Conservation (phyloP, 2,888 invertebrate species). For the Torymus auratus region DNA sequence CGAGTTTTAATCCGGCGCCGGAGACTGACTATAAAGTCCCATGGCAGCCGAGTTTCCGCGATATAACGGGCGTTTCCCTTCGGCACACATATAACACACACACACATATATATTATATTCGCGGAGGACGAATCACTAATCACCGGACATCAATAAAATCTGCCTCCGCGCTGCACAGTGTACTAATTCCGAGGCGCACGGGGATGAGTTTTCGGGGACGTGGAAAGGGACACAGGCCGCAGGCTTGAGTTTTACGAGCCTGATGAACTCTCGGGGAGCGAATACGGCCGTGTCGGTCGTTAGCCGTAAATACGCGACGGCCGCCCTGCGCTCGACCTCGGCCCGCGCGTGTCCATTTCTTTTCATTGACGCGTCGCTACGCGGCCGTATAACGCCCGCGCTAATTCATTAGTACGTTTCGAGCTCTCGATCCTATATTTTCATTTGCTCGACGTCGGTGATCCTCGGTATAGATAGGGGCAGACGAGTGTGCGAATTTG, state of each 20-base stretch:
- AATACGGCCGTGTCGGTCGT: conserved; percentile 55
- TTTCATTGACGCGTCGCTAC: conserved; percentile 48
- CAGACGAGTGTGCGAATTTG: no score
- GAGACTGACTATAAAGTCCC: conserved; percentile 9
- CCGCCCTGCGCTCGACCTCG: conserved; percentile 19
- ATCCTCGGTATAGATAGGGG: no score
- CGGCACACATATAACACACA: background rate
- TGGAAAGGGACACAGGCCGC: no score
- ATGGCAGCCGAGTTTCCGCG: background rate
- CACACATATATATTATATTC: background rate
- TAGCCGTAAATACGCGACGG: conserved; percentile 44
- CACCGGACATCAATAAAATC: conserved; percentile 61
- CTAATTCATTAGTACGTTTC: conserved; percentile 52
- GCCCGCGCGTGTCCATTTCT: conserved; percentile 57
- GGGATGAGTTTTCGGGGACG: no score
- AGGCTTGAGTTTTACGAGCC: conserved; percentile 58
- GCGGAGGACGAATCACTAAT: conserved; percentile 62
- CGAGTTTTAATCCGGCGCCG: conserved; percentile 22
- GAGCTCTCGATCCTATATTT: conserved; percentile 40
- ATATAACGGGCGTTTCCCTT: background rate
- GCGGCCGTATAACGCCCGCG: conserved; percentile 18
- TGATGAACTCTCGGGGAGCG: conserved; percentile 57
- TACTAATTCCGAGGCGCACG: conserved; percentile 52
- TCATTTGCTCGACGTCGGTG: conserved; percentile 50
- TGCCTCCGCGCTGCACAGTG: conserved; percentile 39